Evolutionary conservation across 1,140 invertebrate genomes (phyloP), one percentile per base, ranked within the genome.

Genomic region (Macrobrachium nipponense): DNA sequence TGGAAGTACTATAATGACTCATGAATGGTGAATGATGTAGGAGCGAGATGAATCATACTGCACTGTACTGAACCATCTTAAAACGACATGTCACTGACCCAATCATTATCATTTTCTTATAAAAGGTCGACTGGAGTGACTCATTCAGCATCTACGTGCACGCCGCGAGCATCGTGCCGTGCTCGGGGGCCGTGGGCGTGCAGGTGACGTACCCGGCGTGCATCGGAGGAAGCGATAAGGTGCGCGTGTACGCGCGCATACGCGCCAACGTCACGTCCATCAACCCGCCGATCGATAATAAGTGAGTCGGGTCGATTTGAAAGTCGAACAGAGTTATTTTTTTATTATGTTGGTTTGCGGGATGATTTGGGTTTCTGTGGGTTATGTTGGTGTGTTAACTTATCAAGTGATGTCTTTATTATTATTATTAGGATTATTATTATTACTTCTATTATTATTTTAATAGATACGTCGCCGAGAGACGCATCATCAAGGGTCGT

Each of bases 41-140:
- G 1, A 36, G 27, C 27, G 27, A 36, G 27, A 36, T 36, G 27
- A 36, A 36, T 4, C 27, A 36, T 36, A 36, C 4, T 36, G 27
- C 27, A 36, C 27, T 36, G 27, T 36, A 36, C 27, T 36, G 27
- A 36, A 36, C 27, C 27, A 36, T 36, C 27, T 36, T n/a, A n/a
- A n/a, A 4, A 36, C 27, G 4, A 36, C 27, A 36, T 36, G 27
- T 36, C 4, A 36, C 27, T 36, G 27, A 36, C 59, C 66, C 18
- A n/a, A 70, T 20, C 27, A 36, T 36, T n/a, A 27, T 62, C 58
- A 36, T 2, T n/a, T 60, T 62, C 5, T 64, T 1, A 15, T 27
- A 78, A 17, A 27, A 86, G 83, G 83, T 86, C 43, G 83, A 61
- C 18, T 86, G 83, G 83, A 86, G 83, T n/a, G 83, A 79, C 2